These are phyloP conservation scores for Neodiprion virginianus DNA, from an alignment of 1,140 invertebrate genomes.

Conservation along the genomic window DNA sequence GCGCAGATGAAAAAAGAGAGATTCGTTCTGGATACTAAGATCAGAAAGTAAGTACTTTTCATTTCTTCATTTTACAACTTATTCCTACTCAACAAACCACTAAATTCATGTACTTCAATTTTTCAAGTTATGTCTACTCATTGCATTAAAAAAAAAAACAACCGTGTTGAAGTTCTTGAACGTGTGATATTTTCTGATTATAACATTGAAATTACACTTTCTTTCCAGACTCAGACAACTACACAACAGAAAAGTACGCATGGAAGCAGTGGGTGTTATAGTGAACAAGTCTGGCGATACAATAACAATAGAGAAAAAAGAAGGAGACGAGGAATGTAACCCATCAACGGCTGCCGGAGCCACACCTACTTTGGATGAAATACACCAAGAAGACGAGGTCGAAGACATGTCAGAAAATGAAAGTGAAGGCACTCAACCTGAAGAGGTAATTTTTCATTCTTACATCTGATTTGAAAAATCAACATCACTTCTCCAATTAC, in stretches of 20 bases:
- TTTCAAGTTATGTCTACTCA: not conserved
- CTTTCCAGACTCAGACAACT: conserved; percentile 70
- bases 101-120: not conserved
- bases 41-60: conserved; percentile 77
- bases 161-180: too few relatives aligned
- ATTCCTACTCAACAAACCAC: too few relatives aligned
- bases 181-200: not conserved
- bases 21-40: conserved; percentile 85
- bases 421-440: conserved; percentile 83
- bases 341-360: conserved; percentile 45
- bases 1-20: conserved; percentile 79
- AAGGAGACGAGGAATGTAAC: conserved; percentile 49
- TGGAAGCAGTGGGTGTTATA: conserved; percentile 70
- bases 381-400: conserved; percentile 66
- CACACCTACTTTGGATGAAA: conserved; percentile 59
- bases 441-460: conserved; percentile 66
- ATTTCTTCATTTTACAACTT: not conserved
- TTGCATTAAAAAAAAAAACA: too few relatives aligned
- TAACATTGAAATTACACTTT: conserved; percentile 4
- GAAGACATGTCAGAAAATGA: conserved; percentile 83
- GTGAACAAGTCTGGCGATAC: conserved; percentile 57
- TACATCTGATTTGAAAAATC: not conserved
- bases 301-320: conserved; percentile 59
- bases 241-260: conserved; percentile 76
- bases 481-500: too few relatives aligned